Evolutionary conservation across 1,140 invertebrate species (phyloP).

Genomic region (Eriosoma lanigerum): DNA sequence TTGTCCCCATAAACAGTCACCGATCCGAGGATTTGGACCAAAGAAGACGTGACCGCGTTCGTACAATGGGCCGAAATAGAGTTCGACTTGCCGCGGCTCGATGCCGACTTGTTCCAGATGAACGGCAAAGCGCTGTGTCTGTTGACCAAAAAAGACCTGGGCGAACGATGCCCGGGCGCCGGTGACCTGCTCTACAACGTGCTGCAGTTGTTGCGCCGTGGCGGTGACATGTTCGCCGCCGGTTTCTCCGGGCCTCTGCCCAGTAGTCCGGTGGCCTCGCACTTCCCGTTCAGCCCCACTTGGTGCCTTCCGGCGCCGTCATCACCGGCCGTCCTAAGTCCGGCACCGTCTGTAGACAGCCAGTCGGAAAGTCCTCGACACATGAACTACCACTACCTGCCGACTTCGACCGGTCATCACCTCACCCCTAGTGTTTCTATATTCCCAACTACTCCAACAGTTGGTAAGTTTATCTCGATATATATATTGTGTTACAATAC

Average conservation of each 20-base stretch:
- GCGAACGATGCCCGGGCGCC: slow-evolving; percentile 84
- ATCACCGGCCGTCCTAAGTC: slow-evolving; percentile 82
- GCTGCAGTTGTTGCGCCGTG: slow-evolving; percentile 81
- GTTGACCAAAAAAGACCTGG: slow-evolving; percentile 84
- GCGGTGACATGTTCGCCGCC: slow-evolving; percentile 75
- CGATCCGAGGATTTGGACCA: slow-evolving; percentile 85
- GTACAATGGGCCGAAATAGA: slow-evolving; percentile 89
- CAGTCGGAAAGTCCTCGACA: slow-evolving; percentile 73
- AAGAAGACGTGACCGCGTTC: slow-evolving; percentile 86
- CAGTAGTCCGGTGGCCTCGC: slow-evolving; percentile 82
- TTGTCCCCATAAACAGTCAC: slow-evolving; percentile 64
- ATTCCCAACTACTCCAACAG: slow-evolving; percentile 34
- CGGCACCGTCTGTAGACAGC: slow-evolving; percentile 84
- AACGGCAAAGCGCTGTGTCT: slow-evolving; percentile 94
- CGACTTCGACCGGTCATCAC: slow-evolving; percentile 29
- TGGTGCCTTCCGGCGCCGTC: slow-evolving; percentile 67
- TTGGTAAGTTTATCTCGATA: neutral
- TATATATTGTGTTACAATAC: neutral
- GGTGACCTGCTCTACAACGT: slow-evolving; percentile 93
- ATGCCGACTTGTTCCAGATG: slow-evolving; percentile 95
- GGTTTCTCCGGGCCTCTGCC: slow-evolving; percentile 77
- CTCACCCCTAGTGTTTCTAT: slow-evolving; percentile 42
- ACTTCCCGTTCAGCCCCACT: slow-evolving; percentile 64
- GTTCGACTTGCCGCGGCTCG: slow-evolving; percentile 87
- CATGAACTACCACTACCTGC: slow-evolving; percentile 23